Conservation (phyloP, 2,888 invertebrate species). For the Stratiomys singularior region DNA sequence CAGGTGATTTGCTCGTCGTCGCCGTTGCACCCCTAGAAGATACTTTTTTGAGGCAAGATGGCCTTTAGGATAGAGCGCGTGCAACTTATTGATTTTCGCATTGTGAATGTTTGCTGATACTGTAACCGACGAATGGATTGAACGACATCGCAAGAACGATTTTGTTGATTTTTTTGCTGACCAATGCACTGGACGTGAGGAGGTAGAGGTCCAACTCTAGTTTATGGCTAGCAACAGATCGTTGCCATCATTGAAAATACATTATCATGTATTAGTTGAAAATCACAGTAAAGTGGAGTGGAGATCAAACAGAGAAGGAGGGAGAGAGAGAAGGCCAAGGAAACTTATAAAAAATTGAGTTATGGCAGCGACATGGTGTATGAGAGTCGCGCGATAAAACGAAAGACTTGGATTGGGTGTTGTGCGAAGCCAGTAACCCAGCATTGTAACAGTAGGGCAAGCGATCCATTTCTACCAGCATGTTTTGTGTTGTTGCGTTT, state of each 20-base stretch:
- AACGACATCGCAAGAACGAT: background rate
- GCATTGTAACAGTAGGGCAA: background rate
- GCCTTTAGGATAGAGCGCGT: background rate
- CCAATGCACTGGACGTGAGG: background rate
- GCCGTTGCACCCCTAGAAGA: too few relatives aligned
- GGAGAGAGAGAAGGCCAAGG: background rate
- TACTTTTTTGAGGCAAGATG: too few relatives aligned
- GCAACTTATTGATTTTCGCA: background rate
- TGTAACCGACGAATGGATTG: background rate
- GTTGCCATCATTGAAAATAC: background rate
- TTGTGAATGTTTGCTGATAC: background rate
- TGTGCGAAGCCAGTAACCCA: background rate
- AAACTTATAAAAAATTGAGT: background rate
- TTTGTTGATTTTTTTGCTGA: background rate
- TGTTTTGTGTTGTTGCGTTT: background rate
- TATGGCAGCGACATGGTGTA: background rate
- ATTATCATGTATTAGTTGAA: background rate
- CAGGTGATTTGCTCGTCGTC: too few relatives aligned
- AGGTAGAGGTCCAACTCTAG: background rate
- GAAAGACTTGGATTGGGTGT: background rate
- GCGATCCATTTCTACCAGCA: background rate
- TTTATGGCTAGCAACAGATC: background rate
- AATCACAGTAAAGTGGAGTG: background rate
- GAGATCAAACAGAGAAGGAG: background rate
- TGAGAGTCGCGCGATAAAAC: background rate